A percentile compares a stretch with the other conserved stretches of the same genome.
Conservation (phyloP, 2,113 vertebrate genomes). For the Glaucidium brasilianum region DNA sequence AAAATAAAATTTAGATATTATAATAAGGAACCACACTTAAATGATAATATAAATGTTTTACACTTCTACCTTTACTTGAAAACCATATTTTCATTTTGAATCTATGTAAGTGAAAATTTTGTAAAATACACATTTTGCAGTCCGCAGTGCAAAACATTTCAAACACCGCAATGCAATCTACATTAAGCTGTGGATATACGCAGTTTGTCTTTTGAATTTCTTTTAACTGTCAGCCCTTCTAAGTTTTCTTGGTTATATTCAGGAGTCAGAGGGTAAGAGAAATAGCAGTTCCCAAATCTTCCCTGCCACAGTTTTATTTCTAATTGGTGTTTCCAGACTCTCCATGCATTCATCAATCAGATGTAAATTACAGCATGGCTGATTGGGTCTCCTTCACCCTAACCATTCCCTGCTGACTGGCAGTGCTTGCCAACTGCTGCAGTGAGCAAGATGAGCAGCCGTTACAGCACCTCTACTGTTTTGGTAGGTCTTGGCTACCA, state of each 20-base stretch:
- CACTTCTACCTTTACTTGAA: background rate
- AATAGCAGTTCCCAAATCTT: background rate
- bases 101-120: background rate
- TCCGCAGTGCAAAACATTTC: background rate
- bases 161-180: background rate
- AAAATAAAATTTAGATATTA: background rate
- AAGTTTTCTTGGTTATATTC: background rate
- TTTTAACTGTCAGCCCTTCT: background rate
- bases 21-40: background rate
- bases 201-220: background rate
- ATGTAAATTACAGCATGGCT: conserved; percentile 49
- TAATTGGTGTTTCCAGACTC: conserved; percentile 39
- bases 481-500: conserved; percentile 16
- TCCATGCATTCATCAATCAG: conserved; percentile 53
- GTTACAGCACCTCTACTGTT: background rate
- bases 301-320: background rate
- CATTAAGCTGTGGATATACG: background rate
- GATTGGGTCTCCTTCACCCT: conserved; percentile 47
- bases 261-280: background rate
- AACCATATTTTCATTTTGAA: background rate
- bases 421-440: conserved; percentile 68
- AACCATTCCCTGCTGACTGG: conserved; percentile 52
- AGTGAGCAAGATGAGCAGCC: conserved; percentile 49
- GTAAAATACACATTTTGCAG: background rate
- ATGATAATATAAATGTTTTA: background rate